Percentiles rank a stretch among this genome's conserved stretches.
phyloP scores from a whole-genome alignment of 2,888 invertebrate genomes.

The Leucophora obtusa region DNA sequence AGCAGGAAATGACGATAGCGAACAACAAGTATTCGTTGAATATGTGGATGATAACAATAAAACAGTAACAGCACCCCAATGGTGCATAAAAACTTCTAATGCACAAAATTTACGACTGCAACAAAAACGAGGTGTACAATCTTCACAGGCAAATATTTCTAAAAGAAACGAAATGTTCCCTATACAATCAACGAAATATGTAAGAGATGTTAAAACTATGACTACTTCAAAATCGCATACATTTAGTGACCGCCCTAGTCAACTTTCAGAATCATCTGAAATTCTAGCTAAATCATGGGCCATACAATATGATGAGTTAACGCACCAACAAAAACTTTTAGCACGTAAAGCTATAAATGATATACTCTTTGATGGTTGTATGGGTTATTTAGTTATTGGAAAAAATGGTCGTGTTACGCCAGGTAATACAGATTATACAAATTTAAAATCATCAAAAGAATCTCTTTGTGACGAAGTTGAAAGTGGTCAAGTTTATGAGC shows the following conservation, averaged over 20 bases:
- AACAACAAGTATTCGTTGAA: constrained; percentile 17
- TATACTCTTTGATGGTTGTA: constrained; percentile 74
- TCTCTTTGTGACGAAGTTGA: constrained; percentile 32
- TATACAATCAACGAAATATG: constrained; percentile 37
- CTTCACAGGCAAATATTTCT: not conserved
- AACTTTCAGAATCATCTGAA: constrained; percentile 69
- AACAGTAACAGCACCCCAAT: constrained; percentile 13
- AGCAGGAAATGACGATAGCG: constrained; percentile 17
- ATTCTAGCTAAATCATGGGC: constrained; percentile 74
- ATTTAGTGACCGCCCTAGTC: constrained; percentile 30
- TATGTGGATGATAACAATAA: constrained; percentile 14
- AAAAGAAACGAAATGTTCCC: not conserved
- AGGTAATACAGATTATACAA: constrained; percentile 12
- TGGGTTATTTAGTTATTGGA: constrained; percentile 70
- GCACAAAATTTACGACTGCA: constrained; percentile 7
- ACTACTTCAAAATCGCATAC: constrained; percentile 4
- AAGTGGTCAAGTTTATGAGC: constrained; percentile 51
- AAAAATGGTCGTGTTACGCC: constrained; percentile 37
- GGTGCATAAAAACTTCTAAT: constrained; percentile 35
- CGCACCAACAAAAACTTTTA: constrained; percentile 70
- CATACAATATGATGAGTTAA: constrained; percentile 74
- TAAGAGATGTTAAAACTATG: constrained; percentile 59
- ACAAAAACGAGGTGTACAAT: not conserved
- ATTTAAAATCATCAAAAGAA: not conserved
- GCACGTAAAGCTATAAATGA: constrained; percentile 75